phyloP scores from a whole-genome alignment of 2,888 invertebrate species.

The Thecocarcelia acutangulata region DNA sequence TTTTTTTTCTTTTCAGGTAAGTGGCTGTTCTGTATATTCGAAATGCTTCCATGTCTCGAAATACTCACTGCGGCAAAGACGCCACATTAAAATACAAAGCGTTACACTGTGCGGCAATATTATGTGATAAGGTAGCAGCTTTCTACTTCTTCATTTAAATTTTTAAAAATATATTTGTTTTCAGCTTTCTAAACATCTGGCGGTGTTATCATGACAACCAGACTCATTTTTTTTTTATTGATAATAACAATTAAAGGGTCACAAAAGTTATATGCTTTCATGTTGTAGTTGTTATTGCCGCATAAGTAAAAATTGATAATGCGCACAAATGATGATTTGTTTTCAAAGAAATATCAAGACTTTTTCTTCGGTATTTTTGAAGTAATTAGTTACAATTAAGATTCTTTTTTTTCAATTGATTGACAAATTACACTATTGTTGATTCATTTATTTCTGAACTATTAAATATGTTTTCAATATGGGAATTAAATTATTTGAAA shows the following conservation, averaged over 20 bases:
- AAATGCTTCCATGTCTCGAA: background rate
- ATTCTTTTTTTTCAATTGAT: too few relatives aligned
- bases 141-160: too few relatives aligned
- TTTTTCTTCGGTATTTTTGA: too few relatives aligned
- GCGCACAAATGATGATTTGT: background rate
- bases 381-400: too few relatives aligned
- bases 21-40: background rate
- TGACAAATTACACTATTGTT: too few relatives aligned
- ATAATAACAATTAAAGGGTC: conserved; percentile 49
- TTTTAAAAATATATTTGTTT: background rate
- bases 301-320: conserved; percentile 14
- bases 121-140: background rate
- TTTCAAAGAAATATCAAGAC: too few relatives aligned
- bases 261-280: background rate
- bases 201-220: conserved; percentile 9
- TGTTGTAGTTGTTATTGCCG: background rate
- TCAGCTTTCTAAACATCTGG: conserved; percentile 23
- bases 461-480: too few relatives aligned
- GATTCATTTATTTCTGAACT: too few relatives aligned
- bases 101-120: conserved; percentile 32
- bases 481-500: too few relatives aligned
- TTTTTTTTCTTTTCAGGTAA: conserved; percentile 34
- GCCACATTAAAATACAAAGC: too few relatives aligned
- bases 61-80: background rate
- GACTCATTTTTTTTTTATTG: conserved; percentile 42